Evolutionary conservation across 2,113 vertebrate genomes (phyloP), one percentile per base, ranked within the genome.

Genomic region (Chaetodon trifascialis): DNA sequence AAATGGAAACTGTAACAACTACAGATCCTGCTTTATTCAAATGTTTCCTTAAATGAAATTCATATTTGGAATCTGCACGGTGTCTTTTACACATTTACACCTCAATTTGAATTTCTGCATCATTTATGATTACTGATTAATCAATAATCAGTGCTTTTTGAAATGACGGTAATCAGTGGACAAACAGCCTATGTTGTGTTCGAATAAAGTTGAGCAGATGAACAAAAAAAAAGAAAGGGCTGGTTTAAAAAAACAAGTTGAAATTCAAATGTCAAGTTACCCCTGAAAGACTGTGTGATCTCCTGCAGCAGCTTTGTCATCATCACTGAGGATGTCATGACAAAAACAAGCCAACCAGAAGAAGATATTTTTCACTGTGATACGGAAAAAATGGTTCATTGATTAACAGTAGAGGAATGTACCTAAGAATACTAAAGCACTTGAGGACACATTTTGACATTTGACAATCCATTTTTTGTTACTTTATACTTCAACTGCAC

Each of bases 1-100:
- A 88, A 88, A 88, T 90, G 42, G 67, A 88, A 79, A 78, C 16
- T 79, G 46, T 73, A 71, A 58, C 69, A 23, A 47, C 73, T 38
- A 60, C 34, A 75, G 36, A 55, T 36, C 14, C 17, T 0, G 16
- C 59, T 89, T 78, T 51, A 70, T 68, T 78, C 56, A 44, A 68
- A 76, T 56, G 23, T 68, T 85, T 68, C 82, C 36, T 76, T 47
- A 55, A 71, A 85, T 79, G 17, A 87, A 83, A 71, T 23, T n/a
- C 30, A 54, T 21, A 64, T 73, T 55, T 71, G 25, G 69, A 54
- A 17, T 56, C 7, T 0, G 0, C 14, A 47, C 64, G 10, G 2
- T 12, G 6, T 49, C 23, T 54, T 21, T 63, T 23, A 36, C 19
- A 51, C 7, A 17, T 76, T 76, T 69, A 4, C 9, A 82, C 12